Evolutionary conservation across 2,113 vertebrate genomes (phyloP).

Genomic region (Equus przewalskii): DNA sequence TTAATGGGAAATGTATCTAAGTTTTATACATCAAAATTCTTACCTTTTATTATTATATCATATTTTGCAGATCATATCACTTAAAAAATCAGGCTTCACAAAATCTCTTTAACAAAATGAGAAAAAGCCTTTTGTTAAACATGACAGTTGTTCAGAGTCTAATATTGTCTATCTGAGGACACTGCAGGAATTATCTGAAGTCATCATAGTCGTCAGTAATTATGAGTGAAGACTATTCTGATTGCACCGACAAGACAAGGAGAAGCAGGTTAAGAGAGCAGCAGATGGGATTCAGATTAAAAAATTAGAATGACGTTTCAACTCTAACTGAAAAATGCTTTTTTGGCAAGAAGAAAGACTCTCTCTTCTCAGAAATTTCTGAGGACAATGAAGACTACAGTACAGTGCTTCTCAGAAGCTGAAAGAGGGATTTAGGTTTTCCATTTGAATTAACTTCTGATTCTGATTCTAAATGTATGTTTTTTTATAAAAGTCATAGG

Average conservation of each 20-base stretch:
- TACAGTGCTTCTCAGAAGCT: slow-evolving; percentile 1
- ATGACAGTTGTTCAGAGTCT: slow-evolving; percentile 37
- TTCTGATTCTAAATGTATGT: slow-evolving; percentile 9
- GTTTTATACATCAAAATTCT: not conserved
- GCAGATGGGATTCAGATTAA: slow-evolving; percentile 70
- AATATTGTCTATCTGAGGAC: not conserved
- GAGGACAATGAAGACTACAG: not conserved
- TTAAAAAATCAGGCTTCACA: not conserved
- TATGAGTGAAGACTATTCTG: slow-evolving; percentile 56
- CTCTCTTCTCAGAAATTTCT: slow-evolving; percentile 55
- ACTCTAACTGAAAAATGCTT: slow-evolving; percentile 66
- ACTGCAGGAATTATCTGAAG: slow-evolving; percentile 24
- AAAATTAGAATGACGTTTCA: slow-evolving; percentile 73
- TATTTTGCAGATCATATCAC: not conserved
- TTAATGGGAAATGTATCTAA: not conserved
- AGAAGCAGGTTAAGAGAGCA: slow-evolving; percentile 65
- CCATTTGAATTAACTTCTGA: slow-evolving; percentile 10
- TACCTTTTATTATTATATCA: slow-evolving; percentile 3
- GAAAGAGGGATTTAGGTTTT: not conserved
- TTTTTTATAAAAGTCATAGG: not conserved
- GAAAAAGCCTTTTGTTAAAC: not conserved
- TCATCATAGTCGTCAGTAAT: not conserved
- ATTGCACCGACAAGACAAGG: slow-evolving; percentile 59
- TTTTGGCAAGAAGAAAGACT: slow-evolving; percentile 63
- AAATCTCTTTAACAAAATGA: not conserved